Evolutionary conservation across 2,888 invertebrate genomes (phyloP).

Genomic region (Agrenia bidenticulata): DNA sequence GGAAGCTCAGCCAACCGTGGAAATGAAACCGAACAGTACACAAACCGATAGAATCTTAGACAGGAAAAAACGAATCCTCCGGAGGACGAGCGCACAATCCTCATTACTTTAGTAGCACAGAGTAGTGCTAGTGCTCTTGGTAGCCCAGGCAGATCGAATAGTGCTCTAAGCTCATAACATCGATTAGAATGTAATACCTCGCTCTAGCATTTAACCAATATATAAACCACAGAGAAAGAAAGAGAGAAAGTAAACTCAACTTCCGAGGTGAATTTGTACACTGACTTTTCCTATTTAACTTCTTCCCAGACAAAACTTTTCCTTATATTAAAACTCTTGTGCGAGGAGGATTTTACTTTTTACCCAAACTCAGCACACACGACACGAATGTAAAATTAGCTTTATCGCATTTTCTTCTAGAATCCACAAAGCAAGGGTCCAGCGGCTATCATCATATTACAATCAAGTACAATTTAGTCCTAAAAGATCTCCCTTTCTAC

Average conservation of each 20-base stretch:
- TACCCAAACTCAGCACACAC: background rate
- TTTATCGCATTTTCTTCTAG: background rate
- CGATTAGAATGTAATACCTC: constrained; percentile 3
- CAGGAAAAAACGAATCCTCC: background rate
- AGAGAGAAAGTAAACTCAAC: no score
- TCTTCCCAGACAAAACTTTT: background rate
- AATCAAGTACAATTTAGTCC: background rate
- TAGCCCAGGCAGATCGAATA: background rate
- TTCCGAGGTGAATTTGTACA: constrained; percentile 8
- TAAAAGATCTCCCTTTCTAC: background rate
- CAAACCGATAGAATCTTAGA: constrained; percentile 2
- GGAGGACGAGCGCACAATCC: background rate
- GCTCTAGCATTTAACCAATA: background rate
- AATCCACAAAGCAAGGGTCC: background rate
- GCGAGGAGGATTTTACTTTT: no score
- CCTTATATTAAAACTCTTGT: background rate
- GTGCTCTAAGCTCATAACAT: background rate
- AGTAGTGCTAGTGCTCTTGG: background rate
- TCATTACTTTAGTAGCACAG: background rate
- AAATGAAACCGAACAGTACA: constrained; percentile 7
- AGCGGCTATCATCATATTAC: background rate
- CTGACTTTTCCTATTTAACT: constrained; percentile 4
- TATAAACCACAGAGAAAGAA: no score
- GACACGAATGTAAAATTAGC: constrained; percentile 17
- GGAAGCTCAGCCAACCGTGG: background rate